Conservation (phyloP, 2,888 invertebrate genomes). For the Allygus modestus region DNA sequence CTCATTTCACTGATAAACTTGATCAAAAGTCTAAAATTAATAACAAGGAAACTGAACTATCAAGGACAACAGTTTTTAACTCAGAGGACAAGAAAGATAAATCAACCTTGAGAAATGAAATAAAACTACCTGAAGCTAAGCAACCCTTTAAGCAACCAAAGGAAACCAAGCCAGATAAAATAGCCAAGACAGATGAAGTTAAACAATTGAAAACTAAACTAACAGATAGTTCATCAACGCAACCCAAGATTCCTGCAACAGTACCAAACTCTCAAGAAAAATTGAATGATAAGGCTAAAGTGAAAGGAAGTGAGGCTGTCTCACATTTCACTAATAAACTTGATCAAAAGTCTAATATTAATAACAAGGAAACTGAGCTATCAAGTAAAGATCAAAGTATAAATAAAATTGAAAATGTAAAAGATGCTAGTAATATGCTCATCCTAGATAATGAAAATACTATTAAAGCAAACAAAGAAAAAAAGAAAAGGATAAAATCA, state of each 20-base stretch:
- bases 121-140: background rate
- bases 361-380: background rate
- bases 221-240: background rate
- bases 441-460: slow-evolving; percentile 14
- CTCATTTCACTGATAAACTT: background rate
- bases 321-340: background rate
- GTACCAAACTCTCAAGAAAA: background rate
- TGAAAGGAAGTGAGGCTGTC: background rate
- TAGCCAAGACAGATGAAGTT: background rate
- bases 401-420: background rate
- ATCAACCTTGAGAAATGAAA: too few species aligned
- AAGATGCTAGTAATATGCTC: background rate
- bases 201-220: background rate
- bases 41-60: background rate
- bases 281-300: background rate
- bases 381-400: slow-evolving; percentile 10
- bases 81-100: background rate
- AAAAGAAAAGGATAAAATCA: slow-evolving; percentile 43
- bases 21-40: background rate
- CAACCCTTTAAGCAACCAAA: background rate
- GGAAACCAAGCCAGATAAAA: background rate
- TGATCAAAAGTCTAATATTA: background rate
- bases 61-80: too few species aligned
- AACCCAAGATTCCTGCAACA: background rate
- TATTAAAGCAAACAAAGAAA: slow-evolving; percentile 66